These are phyloP conservation scores for Umimayanthus chanpuru DNA, from an alignment of 92 coral and sea anemone species.

Conservation along the genomic window DNA sequence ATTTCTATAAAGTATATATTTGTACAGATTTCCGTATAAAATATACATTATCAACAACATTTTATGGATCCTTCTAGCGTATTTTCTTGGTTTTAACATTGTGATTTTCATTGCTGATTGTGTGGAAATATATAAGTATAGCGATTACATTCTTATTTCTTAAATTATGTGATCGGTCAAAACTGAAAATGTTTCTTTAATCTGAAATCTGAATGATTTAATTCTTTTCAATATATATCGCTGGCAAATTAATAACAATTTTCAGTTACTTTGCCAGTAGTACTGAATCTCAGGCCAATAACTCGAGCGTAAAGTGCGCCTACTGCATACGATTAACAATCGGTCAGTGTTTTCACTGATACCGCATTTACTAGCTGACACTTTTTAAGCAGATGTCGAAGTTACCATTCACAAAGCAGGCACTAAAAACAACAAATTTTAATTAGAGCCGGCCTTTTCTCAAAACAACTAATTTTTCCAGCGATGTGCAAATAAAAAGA, in stretches of 20 bases:
- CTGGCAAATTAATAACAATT: background rate
- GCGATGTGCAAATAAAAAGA: background rate
- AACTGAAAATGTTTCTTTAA: background rate
- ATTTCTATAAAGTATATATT: background rate
- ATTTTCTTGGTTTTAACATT: background rate
- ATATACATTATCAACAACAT: background rate
- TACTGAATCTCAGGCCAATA: background rate
- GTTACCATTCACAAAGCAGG: conserved; percentile 6
- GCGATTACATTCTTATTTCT: background rate
- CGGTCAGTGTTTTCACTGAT: background rate
- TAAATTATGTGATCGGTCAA: background rate
- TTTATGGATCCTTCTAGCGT: background rate
- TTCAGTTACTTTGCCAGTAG: background rate
- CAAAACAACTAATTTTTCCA: conserved; percentile 9
- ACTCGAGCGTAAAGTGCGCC: background rate
- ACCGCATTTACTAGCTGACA: background rate
- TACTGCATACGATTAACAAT: background rate
- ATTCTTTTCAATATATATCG: background rate
- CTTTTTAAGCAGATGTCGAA: conserved; percentile 4
- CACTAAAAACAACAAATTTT: conserved; percentile 6
- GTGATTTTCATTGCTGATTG: background rate
- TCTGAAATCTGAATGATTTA: background rate
- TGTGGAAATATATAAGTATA: background rate
- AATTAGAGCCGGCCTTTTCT: background rate
- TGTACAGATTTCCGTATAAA: conserved; percentile 4